phyloP scores from a whole-genome alignment of 2,888 invertebrate species.

The Uropetala carovei region DNA sequence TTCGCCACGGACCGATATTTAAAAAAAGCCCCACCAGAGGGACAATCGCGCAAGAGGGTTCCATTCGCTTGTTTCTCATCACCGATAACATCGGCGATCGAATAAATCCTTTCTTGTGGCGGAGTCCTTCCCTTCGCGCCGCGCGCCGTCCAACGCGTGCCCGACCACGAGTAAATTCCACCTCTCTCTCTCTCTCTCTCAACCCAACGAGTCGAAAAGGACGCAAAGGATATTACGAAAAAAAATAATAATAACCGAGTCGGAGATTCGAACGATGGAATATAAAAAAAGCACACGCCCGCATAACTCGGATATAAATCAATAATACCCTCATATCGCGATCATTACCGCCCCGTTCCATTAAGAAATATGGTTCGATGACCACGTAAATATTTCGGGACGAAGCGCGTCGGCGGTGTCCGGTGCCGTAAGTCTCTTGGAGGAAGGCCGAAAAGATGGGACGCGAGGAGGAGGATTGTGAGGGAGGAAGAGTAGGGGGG shows the following conservation, averaged over 20 bases:
- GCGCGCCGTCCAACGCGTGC: background rate
- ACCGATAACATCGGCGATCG: constrained; percentile 5
- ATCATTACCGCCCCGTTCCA: constrained; percentile 13
- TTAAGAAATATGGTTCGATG: constrained; percentile 57
- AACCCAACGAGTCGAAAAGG: too few species aligned
- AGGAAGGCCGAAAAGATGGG: background rate
- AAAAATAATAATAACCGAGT: background rate
- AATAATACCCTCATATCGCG: constrained; percentile 22
- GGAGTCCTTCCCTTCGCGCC: background rate
- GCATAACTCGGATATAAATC: background rate
- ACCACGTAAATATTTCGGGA: constrained; percentile 43
- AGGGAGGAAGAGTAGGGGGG: background rate
- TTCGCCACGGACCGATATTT: background rate
- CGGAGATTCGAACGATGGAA: background rate
- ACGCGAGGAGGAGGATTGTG: background rate
- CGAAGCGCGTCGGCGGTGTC: background rate
- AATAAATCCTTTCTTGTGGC: background rate
- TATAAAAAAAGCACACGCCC: background rate
- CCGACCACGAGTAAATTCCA: background rate
- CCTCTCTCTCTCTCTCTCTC: too few species aligned
- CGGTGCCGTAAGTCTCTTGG: background rate
- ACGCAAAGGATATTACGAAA: background rate
- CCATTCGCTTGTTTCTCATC: background rate
- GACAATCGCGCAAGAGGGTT: background rate
- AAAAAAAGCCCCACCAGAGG: background rate